Percentiles rank a stretch among this genome's conserved stretches.
Conservation (phyloP, 2,888 invertebrate genomes). For the Beris chalybata region DNA sequence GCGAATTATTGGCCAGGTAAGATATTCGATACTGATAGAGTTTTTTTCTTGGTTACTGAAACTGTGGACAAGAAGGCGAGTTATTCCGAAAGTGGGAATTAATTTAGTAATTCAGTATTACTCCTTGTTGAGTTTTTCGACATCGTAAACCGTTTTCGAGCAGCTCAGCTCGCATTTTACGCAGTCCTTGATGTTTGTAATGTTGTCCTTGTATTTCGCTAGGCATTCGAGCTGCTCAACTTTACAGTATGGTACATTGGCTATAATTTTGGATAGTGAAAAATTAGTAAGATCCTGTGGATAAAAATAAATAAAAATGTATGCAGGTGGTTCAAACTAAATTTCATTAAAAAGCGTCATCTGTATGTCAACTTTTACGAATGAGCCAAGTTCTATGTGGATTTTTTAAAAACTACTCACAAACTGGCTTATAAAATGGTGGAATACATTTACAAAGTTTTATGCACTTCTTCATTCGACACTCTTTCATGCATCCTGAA, state of each 20-base stretch:
- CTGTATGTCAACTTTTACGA: too few species aligned
- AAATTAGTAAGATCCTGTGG: not conserved
- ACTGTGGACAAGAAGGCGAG: constrained; percentile 36
- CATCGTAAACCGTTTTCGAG: constrained; percentile 73
- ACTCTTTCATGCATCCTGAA: constrained; percentile 73
- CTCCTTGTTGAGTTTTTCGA: constrained; percentile 69
- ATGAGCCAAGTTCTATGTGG: too few species aligned
- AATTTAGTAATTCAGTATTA: constrained; percentile 51
- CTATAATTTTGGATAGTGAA: constrained; percentile 45
- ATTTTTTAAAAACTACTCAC: constrained; percentile 51
- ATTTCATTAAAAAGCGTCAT: not conserved
- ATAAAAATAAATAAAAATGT: not conserved
- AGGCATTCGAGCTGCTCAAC: constrained; percentile 65
- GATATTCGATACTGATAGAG: constrained; percentile 60
- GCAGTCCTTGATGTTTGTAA: constrained; percentile 65
- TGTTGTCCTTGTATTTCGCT: constrained; percentile 58
- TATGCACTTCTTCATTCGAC: constrained; percentile 67
- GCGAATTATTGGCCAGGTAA: constrained; percentile 77
- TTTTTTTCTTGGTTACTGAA: constrained; percentile 44
- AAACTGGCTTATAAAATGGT: constrained; percentile 66
- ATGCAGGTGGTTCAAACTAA: not conserved
- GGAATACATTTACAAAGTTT: constrained; percentile 71
- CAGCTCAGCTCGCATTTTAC: constrained; percentile 71
- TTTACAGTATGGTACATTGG: constrained; percentile 62
- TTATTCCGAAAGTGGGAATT: not conserved